Conservation (phyloP, 2,888 invertebrate genomes). For the Catocala fraxini region DNA sequence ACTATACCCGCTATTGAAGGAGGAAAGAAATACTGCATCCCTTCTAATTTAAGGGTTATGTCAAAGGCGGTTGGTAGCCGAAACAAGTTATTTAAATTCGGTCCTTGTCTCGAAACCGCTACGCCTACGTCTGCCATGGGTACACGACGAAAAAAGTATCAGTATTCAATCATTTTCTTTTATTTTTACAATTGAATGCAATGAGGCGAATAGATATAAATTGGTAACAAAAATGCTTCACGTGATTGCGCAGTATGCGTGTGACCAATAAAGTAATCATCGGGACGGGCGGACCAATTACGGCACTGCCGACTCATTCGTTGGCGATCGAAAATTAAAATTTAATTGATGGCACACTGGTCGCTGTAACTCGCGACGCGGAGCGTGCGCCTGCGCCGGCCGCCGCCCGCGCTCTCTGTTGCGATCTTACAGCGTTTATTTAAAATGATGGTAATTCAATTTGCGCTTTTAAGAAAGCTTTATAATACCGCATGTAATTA, state of each 20-base stretch:
- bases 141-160: slow-evolving; percentile 24
- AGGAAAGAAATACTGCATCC: slow-evolving; percentile 67
- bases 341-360: slow-evolving; percentile 78
- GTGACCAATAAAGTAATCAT: slow-evolving; percentile 85
- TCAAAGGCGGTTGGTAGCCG: slow-evolving; percentile 77
- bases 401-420: slow-evolving; percentile 49
- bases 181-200: slow-evolving; percentile 55
- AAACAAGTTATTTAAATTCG: slow-evolving; percentile 85
- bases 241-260: slow-evolving; percentile 64
- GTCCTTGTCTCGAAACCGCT: slow-evolving; percentile 65
- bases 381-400: slow-evolving; percentile 51
- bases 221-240: slow-evolving; percentile 64
- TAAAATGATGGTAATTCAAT: slow-evolving; percentile 82
- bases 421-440: slow-evolving; percentile 69
- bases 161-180: slow-evolving; percentile 32
- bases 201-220: slow-evolving; percentile 66
- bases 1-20: slow-evolving; percentile 54
- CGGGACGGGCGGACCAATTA: slow-evolving; percentile 78
- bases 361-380: slow-evolving; percentile 57
- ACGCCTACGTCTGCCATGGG: slow-evolving; percentile 65
- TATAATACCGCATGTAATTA: slow-evolving; percentile 53
- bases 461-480: slow-evolving; percentile 65
- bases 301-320: slow-evolving; percentile 73
- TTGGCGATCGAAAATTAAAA: slow-evolving; percentile 81
- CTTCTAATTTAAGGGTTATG: slow-evolving; percentile 71